These are phyloP conservation scores for Spea hammondii DNA, from an alignment of 2,797 vertebrate species.

Conservation along the genomic window DNA sequence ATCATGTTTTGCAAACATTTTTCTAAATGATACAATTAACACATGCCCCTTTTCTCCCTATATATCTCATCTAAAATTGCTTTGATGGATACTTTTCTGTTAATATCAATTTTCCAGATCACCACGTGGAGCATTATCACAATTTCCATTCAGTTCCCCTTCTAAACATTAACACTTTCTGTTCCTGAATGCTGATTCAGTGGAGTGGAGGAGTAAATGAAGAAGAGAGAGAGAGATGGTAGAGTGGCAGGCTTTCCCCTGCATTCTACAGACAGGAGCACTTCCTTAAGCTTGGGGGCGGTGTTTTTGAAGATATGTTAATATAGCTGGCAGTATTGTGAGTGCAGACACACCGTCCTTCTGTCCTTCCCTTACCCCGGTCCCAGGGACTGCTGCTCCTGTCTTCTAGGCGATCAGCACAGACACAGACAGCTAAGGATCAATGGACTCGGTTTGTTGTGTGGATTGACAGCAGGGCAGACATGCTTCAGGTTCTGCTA, in stretches of 20 bases:
- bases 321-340: slow-evolving; percentile 51
- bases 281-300: slow-evolving; percentile 61
- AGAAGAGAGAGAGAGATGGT: too few species aligned
- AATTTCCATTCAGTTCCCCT: neutral
- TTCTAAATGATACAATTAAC: too few species aligned
- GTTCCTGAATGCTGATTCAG: neutral
- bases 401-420: neutral
- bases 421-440: neutral
- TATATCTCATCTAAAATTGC: too few species aligned
- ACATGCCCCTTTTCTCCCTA: too few species aligned
- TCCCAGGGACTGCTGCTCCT: slow-evolving; percentile 29
- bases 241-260: slow-evolving; percentile 53
- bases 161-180: neutral
- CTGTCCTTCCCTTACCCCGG: slow-evolving; percentile 39
- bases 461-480: slow-evolving; percentile 37
- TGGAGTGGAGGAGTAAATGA: too few species aligned
- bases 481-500: slow-evolving; percentile 56
- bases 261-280: slow-evolving; percentile 57
- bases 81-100: too few species aligned
- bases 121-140: neutral
- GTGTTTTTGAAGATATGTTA: slow-evolving; percentile 62
- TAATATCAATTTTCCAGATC: neutral
- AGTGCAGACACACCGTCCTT: slow-evolving; percentile 41
- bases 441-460: slow-evolving; percentile 48
- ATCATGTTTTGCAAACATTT: too few species aligned